A percentile compares a stretch with the other conserved stretches of the same genome.
Evolutionary conservation across 2,797 vertebrate species (phyloP).

Genomic region (Thaleichthys pacificus): DNA sequence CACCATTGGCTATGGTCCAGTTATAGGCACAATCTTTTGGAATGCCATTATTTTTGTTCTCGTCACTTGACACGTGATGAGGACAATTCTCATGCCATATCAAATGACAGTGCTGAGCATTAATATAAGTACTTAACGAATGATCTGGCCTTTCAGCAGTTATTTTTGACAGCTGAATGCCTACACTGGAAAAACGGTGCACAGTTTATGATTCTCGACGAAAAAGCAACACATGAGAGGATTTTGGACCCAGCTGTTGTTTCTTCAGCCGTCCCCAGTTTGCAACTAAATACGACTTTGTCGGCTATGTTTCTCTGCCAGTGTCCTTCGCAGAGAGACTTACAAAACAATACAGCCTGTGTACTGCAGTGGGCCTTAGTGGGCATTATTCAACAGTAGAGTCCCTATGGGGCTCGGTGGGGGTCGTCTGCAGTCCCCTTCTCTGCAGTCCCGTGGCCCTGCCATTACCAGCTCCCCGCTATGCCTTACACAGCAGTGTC

Average conservation of each 20-base stretch:
- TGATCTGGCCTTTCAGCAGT: neutral
- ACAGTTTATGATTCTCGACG: too few relatives aligned
- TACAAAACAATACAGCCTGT: constrained; percentile 11
- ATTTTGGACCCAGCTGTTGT: constrained; percentile 9
- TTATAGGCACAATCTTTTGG: neutral
- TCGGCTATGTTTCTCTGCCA: constrained; percentile 37
- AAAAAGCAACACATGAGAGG: constrained; percentile 1
- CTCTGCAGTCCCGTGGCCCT: neutral
- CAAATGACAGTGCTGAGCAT: neutral
- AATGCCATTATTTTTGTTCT: constrained; percentile 7
- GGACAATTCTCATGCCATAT: neutral
- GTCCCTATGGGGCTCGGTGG: neutral
- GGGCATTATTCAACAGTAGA: neutral
- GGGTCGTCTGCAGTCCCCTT: constrained; percentile 1
- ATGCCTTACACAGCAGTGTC: neutral
- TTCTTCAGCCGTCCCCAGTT: neutral
- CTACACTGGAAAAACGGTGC: neutral
- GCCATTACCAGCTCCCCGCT: constrained; percentile 2
- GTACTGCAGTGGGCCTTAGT: constrained; percentile 10
- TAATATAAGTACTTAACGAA: neutral
- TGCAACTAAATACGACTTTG: neutral
- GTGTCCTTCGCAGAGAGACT: constrained; percentile 38
- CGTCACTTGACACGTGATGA: neutral
- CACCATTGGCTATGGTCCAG: neutral
- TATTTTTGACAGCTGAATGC: neutral